phyloP scores from a whole-genome alignment of 2,113 vertebrate species.

The Astatoreochromis straeleni region DNA sequence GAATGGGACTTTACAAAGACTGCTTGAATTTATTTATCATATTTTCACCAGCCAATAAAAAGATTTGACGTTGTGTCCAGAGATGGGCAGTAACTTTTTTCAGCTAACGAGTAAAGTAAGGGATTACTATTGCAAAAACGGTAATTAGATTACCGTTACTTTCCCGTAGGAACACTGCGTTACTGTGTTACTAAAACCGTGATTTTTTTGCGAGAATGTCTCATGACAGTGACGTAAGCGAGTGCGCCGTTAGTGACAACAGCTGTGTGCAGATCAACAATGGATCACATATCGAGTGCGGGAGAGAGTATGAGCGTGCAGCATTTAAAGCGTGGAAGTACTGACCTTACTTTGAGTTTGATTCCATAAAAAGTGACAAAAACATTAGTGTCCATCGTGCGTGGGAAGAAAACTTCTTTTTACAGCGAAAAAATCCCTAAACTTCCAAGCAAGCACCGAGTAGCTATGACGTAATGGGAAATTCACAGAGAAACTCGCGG shows the following conservation, averaged over 20 bases:
- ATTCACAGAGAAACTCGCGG: too few species aligned
- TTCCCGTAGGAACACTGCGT: not conserved
- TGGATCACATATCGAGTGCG: accelerated
- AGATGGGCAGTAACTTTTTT: not conserved
- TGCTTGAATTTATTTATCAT: not conserved
- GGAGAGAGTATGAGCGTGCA: not conserved
- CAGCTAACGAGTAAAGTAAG: not conserved
- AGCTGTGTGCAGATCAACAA: not conserved
- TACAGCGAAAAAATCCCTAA: accelerated
- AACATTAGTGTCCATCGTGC: accelerated
- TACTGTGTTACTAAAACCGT: not conserved
- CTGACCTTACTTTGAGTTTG: not conserved
- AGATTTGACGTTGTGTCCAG: not conserved
- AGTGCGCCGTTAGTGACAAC: accelerated
- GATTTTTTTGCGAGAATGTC: not conserved
- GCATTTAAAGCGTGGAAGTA: accelerated
- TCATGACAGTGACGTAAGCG: accelerated
- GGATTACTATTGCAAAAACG: accelerated
- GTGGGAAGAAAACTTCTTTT: not conserved
- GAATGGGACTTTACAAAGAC: not conserved
- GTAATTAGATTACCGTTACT: not conserved
- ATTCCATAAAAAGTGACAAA: not conserved
- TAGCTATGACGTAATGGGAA: too few species aligned
- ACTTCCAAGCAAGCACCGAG: accelerated
- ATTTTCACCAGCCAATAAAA: not conserved